These are phyloP conservation scores for Saccostrea cuccullata DNA, from an alignment of 1,140 invertebrate species.

Conservation along the genomic window DNA sequence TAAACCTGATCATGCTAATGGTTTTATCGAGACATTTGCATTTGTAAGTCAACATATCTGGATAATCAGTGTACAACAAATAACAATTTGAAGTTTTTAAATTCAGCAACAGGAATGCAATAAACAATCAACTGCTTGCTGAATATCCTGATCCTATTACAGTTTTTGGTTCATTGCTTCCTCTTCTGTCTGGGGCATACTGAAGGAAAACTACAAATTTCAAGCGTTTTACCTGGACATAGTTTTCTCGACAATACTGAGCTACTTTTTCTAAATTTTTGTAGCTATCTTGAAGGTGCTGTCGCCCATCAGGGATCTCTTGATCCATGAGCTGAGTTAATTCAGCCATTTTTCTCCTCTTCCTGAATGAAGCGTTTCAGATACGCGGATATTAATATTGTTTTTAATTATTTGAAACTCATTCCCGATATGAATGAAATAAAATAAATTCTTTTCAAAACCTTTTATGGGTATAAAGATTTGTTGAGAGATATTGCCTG, in stretches of 20 bases:
- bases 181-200: background rate
- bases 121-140: too few species aligned
- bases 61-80: too few species aligned
- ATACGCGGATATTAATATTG: slow-evolving; percentile 1
- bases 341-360: slow-evolving; percentile 72
- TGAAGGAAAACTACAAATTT: background rate
- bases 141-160: too few species aligned
- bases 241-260: slow-evolving; percentile 98
- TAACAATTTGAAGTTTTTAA: too few species aligned
- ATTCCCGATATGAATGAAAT: background rate
- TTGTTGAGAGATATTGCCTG: too few species aligned
- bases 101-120: too few species aligned
- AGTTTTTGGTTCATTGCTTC: background rate
- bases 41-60: too few species aligned
- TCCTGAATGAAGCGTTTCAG: background rate
- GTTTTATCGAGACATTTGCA: too few species aligned
- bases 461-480: too few species aligned
- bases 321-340: slow-evolving; percentile 84
- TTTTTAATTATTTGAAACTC: background rate
- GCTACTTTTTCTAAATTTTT: slow-evolving; percentile 97
- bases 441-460: too few species aligned
- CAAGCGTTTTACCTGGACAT: slow-evolving; percentile 85
- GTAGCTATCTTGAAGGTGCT: slow-evolving; percentile 95
- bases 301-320: slow-evolving; percentile 97
- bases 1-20: too few species aligned